phyloP scores from a whole-genome alignment of 2,797 vertebrate genomes.

The Alosa sapidissima region DNA sequence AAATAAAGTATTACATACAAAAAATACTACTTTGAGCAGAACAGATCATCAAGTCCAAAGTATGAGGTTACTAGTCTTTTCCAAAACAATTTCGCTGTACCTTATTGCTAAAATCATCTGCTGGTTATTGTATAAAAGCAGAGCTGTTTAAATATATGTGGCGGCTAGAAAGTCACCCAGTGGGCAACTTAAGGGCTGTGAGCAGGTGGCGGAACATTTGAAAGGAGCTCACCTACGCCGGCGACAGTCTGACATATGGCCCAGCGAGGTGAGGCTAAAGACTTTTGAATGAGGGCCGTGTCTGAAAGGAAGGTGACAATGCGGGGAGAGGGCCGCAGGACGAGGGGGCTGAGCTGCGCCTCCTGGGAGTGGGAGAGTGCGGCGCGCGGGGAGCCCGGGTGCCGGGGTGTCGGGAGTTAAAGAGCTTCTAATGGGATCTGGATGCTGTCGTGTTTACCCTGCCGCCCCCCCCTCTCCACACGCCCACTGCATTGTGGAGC shows the following conservation, averaged over 20 bases:
- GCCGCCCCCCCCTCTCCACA: slow-evolving; percentile 62
- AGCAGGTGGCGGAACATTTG: slow-evolving; percentile 24
- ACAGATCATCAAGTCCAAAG: background rate
- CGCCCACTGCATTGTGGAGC: slow-evolving; percentile 80
- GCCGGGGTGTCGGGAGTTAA: slow-evolving; percentile 74
- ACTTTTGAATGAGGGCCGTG: slow-evolving; percentile 4
- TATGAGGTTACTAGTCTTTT: background rate
- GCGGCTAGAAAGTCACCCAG: background rate
- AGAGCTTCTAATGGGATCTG: slow-evolving; percentile 83
- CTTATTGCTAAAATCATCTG: background rate
- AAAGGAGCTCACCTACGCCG: background rate
- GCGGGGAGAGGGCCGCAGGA: slow-evolving; percentile 46
- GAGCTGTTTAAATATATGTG: background rate
- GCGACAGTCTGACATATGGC: background rate
- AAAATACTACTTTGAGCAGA: background rate
- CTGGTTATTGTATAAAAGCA: background rate
- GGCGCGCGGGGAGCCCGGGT: slow-evolving; percentile 57
- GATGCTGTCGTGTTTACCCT: slow-evolving; percentile 81
- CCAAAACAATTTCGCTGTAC: background rate
- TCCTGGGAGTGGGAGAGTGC: background rate
- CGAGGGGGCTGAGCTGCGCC: slow-evolving; percentile 30
- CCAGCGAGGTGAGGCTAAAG: slow-evolving; percentile 51
- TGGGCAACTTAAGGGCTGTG: background rate
- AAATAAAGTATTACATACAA: background rate
- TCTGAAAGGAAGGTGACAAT: slow-evolving; percentile 46